Evolutionary conservation across 2,888 invertebrate genomes (phyloP).

Genomic region (Diarsia brunnea): DNA sequence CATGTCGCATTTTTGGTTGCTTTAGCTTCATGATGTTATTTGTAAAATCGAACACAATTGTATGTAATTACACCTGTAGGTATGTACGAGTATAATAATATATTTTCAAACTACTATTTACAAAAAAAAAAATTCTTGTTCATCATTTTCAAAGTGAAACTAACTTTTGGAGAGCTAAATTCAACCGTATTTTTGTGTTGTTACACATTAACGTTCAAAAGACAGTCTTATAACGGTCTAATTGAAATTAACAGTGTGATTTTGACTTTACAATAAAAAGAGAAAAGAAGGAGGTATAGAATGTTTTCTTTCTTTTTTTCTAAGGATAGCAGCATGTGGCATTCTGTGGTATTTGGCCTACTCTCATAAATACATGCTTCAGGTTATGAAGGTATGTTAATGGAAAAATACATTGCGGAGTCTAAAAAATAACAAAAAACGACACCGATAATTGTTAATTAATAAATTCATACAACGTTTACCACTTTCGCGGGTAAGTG

Average conservation of each 20-base stretch:
- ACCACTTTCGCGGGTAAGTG: constrained; percentile 68
- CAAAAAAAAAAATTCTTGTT: neutral
- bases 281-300: neutral
- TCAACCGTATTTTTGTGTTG: too few species aligned
- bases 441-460: neutral
- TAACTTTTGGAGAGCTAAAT: too few species aligned
- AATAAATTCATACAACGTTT: constrained; percentile 25
- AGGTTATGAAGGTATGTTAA: neutral
- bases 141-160: too few species aligned
- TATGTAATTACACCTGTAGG: too few species aligned
- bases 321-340: neutral
- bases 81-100: too few species aligned
- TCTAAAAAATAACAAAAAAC: neutral
- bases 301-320: too few species aligned
- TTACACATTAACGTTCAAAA: too few species aligned
- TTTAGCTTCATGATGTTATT: neutral
- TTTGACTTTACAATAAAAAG: neutral
- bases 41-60: neutral
- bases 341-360: neutral
- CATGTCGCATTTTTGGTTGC: neutral
- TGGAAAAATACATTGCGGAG: neutral
- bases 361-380: neutral
- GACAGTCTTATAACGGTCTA: neutral
- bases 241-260: neutral
- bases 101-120: too few species aligned